Evolutionary conservation across 1,140 invertebrate species (phyloP).

Genomic region (Artemia franciscana): DNA sequence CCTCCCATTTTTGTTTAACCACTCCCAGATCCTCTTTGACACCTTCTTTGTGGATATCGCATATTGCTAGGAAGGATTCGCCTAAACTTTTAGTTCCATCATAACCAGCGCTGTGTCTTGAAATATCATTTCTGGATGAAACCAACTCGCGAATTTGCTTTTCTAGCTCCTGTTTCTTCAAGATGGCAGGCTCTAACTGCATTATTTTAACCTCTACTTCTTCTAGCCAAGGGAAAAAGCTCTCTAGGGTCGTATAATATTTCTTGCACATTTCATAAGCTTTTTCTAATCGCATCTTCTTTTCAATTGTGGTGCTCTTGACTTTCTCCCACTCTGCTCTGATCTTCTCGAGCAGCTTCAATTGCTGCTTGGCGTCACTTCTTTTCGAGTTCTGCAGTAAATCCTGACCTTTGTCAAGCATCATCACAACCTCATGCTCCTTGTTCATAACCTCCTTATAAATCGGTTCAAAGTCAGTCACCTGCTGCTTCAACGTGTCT

Average conservation of each 20-base stretch:
- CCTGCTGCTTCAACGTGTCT: slow-evolving; percentile 56
- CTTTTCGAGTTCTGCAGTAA: slow-evolving; percentile 29
- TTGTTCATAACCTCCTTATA: slow-evolving; percentile 66
- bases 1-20: slow-evolving; percentile 69
- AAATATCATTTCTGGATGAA: slow-evolving; percentile 57
- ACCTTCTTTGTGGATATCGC: slow-evolving; percentile 70
- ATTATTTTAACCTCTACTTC: slow-evolving; percentile 64
- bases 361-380: slow-evolving; percentile 23
- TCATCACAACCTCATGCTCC: slow-evolving; percentile 81
- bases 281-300: slow-evolving; percentile 59
- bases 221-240: slow-evolving; percentile 64
- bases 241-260: slow-evolving; percentile 56
- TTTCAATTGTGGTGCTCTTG: slow-evolving; percentile 54
- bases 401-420: slow-evolving; percentile 69
- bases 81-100: slow-evolving; percentile 62
- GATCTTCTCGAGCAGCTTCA: slow-evolving; percentile 56
- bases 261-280: slow-evolving; percentile 68
- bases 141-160: slow-evolving; percentile 71
- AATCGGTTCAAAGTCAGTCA: slow-evolving; percentile 43
- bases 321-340: slow-evolving; percentile 72
- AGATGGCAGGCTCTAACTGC: slow-evolving; percentile 41
- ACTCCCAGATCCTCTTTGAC: slow-evolving; percentile 53
- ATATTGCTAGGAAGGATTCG: slow-evolving; percentile 48
- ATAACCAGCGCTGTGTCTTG: slow-evolving; percentile 67
- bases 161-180: slow-evolving; percentile 63